Evolutionary conservation across 2,113 vertebrate species (phyloP).

Genomic region (Regulus satrapa): DNA sequence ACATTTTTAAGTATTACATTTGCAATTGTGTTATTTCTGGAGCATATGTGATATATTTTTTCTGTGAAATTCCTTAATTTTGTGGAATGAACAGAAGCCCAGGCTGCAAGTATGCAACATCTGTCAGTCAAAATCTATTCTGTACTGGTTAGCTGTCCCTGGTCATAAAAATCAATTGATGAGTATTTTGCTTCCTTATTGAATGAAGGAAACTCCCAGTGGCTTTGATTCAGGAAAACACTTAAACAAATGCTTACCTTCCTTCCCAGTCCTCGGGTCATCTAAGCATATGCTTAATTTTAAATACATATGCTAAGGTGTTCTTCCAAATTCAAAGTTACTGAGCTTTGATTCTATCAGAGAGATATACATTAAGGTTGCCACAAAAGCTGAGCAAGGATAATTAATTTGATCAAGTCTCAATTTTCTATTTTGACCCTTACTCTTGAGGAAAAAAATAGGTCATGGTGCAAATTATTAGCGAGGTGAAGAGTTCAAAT

Average conservation of each 20-base stretch:
- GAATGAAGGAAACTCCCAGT: background rate
- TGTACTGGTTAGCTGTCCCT: background rate
- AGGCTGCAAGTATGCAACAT: background rate
- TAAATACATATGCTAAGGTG: background rate
- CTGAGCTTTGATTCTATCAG: background rate
- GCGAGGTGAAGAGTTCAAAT: constrained; percentile 37
- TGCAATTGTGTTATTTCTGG: background rate
- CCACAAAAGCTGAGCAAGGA: background rate
- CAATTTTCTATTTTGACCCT: background rate
- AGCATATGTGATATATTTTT: background rate
- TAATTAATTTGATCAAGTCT: background rate
- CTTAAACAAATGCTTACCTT: background rate
- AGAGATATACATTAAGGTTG: background rate
- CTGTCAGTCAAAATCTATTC: background rate
- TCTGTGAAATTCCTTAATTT: background rate
- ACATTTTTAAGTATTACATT: background rate
- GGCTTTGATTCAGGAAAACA: background rate
- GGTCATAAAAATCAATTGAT: background rate
- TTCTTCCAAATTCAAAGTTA: background rate
- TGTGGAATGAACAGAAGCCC: background rate
- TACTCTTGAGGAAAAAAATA: background rate
- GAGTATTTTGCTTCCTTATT: background rate
- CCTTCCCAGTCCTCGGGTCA: background rate
- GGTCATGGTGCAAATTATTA: background rate
- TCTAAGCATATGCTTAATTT: background rate